Percentiles rank a stretch among this genome's conserved stretches.
phyloP scores from a whole-genome alignment of 2,113 vertebrate species.

The Leuciscus idus region DNA sequence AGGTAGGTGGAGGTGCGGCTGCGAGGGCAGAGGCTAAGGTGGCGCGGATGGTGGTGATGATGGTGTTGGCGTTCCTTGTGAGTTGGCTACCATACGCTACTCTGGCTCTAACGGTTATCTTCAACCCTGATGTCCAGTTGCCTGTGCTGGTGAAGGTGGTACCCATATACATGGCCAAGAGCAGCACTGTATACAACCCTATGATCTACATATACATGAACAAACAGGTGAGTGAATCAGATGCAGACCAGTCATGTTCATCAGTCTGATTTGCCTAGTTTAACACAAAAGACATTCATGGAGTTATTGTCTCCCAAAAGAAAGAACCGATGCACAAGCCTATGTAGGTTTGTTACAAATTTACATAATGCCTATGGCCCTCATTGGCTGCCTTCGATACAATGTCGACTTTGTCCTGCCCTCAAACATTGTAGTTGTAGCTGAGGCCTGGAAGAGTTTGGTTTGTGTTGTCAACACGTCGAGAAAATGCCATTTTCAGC shows the following conservation, averaged over 20 bases:
- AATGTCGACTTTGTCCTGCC: too few relatives aligned
- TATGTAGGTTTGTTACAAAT: too few relatives aligned
- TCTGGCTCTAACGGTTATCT: conserved; percentile 67
- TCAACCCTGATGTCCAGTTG: conserved; percentile 63
- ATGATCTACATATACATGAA: conserved; percentile 76
- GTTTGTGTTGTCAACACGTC: too few relatives aligned
- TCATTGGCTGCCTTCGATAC: too few relatives aligned
- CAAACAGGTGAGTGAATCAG: conserved; percentile 65
- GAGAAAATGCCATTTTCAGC: too few relatives aligned
- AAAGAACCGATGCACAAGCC: too few relatives aligned
- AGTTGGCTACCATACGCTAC: conserved; percentile 71
- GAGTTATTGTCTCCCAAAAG: too few relatives aligned
- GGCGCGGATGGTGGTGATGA: conserved; percentile 69
- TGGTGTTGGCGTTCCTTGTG: conserved; percentile 71
- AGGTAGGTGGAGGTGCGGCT: conserved; percentile 65
- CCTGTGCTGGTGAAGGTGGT: conserved; percentile 65
- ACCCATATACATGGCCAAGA: conserved; percentile 74
- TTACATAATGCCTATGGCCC: too few relatives aligned
- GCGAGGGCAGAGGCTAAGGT: conserved; percentile 66
- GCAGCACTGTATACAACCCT: conserved; percentile 72
- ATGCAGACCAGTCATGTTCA: neutral
- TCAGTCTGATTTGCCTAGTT: neutral
- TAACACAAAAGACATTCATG: neutral
- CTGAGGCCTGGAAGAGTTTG: too few relatives aligned
- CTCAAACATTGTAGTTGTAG: too few relatives aligned